These are phyloP conservation scores for Montipora capricornis DNA, from an alignment of 64 coral and sea anemone genomes.

Conservation along the genomic window DNA sequence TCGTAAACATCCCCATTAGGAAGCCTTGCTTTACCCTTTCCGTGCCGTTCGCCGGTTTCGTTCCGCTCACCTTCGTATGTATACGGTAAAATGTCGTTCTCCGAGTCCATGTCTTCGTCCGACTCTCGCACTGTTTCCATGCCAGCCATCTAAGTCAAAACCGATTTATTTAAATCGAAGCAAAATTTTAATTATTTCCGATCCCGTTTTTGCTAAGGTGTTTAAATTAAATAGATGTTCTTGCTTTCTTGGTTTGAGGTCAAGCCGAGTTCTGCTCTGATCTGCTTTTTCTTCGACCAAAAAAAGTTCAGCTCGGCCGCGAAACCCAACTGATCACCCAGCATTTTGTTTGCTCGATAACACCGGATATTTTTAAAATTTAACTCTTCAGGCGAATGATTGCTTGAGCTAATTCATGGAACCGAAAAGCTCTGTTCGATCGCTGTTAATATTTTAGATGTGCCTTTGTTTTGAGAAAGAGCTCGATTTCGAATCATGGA, in stretches of 20 bases:
- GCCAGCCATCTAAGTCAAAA: neutral
- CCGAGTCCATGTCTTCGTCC: slow-evolving; percentile 82
- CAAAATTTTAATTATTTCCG: neutral
- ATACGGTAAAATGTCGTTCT: slow-evolving; percentile 75
- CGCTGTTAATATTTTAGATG: slow-evolving; percentile 42
- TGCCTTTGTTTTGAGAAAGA: slow-evolving; percentile 20
- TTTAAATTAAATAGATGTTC: neutral
- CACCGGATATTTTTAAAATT: slow-evolving; percentile 41
- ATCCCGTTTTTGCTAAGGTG: neutral
- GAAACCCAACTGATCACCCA: neutral
- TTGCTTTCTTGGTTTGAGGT: neutral
- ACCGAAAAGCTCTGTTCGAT: neutral
- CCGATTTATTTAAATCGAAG: neutral
- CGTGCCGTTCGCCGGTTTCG: slow-evolving; percentile 85
- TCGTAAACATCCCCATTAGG: slow-evolving; percentile 90
- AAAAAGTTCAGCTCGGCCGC: neutral
- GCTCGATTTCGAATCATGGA: neutral
- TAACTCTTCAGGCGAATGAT: neutral
- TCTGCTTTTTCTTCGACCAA: neutral
- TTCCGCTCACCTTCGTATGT: slow-evolving; percentile 91
- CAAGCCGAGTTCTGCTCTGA: neutral
- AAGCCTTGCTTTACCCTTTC: slow-evolving; percentile 85
- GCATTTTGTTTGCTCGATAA: neutral
- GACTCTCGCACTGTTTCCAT: slow-evolving; percentile 88
- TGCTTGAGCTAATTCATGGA: neutral